phyloP scores from a whole-genome alignment of 2,797 vertebrate species.

The Ataeniobius toweri region DNA sequence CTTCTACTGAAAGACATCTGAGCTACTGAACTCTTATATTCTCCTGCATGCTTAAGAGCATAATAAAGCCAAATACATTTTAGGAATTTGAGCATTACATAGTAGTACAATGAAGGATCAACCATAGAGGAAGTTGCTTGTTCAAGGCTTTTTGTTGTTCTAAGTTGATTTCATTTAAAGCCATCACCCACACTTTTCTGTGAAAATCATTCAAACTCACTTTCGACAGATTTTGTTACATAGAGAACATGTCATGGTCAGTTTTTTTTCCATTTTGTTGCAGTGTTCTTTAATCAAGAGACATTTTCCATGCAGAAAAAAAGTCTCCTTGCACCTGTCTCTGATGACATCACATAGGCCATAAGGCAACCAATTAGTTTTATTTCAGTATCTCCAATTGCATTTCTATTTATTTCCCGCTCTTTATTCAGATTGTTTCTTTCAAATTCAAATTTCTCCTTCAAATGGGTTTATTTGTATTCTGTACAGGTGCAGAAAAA shows the following conservation, averaged over 20 bases:
- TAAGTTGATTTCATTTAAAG: background rate
- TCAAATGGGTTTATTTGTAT: background rate
- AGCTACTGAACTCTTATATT: background rate
- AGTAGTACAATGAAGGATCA: background rate
- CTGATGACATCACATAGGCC: background rate
- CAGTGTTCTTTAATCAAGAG: background rate
- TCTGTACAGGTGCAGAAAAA: too few relatives aligned
- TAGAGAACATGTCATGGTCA: background rate
- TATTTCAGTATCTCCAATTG: background rate
- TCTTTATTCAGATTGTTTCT: too few relatives aligned
- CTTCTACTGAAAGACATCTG: background rate
- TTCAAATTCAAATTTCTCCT: background rate
- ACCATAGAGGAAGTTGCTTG: background rate
- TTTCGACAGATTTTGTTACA: background rate
- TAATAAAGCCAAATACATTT: slow-evolving; percentile 2
- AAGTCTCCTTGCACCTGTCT: background rate
- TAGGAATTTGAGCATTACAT: background rate
- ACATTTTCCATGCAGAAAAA: background rate
- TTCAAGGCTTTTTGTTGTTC: background rate
- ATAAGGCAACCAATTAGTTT: background rate
- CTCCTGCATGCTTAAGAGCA: background rate
- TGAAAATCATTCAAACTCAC: background rate
- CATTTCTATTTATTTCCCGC: background rate
- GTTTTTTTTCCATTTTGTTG: background rate
- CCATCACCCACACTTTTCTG: background rate